Evolutionary conservation across 1,140 invertebrate genomes (phyloP), one percentile per base, ranked within the genome.

Genomic region (Meloidogyne exigua): DNA sequence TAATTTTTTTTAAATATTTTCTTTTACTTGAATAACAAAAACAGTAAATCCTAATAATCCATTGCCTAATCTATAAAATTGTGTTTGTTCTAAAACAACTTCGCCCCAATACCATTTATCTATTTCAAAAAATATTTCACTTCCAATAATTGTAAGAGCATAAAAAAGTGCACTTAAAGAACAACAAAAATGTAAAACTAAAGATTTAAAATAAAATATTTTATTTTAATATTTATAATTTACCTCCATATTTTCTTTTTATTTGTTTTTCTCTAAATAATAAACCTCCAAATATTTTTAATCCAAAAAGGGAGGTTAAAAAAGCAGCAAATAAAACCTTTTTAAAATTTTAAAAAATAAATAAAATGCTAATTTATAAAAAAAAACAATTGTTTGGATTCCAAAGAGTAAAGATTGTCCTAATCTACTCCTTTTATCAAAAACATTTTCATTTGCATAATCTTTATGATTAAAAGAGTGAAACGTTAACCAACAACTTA

Each of bases 121-220:
- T 18, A 87, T 64, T 72, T 87, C 85, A 68, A 87, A 87, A 12
- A 87, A 83, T 26, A 87, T 75, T 49, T 87, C 85, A 62, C 79
- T 82, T 36, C 80, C 82, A 57, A 85, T 87, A 28, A 87, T 74
- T 10, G 82, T 79, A 15, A 86, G 57, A 2, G 81, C 85, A 49
- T 87, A 87, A 68, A 87, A 83, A 7, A 87, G 71, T 11, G 81
- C 77, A 57, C 85, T 84, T 13, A 86, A 32, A 12, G 85, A 85
- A 72, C 82, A 83, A 32, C 81, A 75, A n/a, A 83, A 73, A 72
- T 86, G 81, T 10, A 86, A 36, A 15, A 66, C 84, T 83, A 39
- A 39, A 39, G 7, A 32, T n/a, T 32, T 70, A 68, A 23, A 77
- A 63, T 77, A n/a, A 15, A 28, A 9, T 74, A 64, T 32, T 36